Conservation (phyloP, 64 coral and sea anemone species). For the Catalaphyllia jardinei region DNA sequence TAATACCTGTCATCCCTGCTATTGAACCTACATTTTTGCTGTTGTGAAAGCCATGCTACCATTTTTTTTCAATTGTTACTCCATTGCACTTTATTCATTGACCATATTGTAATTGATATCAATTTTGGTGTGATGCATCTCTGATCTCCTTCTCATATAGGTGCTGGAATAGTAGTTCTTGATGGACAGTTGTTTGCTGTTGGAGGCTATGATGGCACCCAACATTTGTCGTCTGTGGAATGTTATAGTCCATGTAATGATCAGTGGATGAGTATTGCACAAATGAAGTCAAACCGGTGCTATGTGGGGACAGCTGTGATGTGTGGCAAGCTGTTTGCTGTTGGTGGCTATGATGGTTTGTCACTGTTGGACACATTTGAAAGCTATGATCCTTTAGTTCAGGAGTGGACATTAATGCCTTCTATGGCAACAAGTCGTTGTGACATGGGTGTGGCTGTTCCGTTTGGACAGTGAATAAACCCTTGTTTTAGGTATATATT, state of each 20-base stretch:
- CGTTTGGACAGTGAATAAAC: neutral
- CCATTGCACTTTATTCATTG: too few species aligned
- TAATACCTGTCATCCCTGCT: too few species aligned
- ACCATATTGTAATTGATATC: too few species aligned
- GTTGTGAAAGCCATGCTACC: too few species aligned
- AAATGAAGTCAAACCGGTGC: constrained; percentile 90
- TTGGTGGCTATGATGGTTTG: constrained; percentile 90
- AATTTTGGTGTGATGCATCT: too few species aligned
- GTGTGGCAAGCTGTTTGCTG: constrained; percentile 82
- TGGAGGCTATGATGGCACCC: constrained; percentile 91
- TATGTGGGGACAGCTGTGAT: constrained; percentile 86
- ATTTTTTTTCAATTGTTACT: too few species aligned
- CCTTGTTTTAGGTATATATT: neutral
- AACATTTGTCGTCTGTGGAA: constrained; percentile 88
- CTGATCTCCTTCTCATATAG: constrained; percentile 42
- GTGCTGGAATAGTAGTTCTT: constrained; percentile 84
- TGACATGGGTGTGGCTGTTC: constrained; percentile 91
- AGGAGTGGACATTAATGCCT: constrained; percentile 79
- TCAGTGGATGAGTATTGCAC: constrained; percentile 71
- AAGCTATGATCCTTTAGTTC: constrained; percentile 65
- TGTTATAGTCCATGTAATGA: constrained; percentile 91
- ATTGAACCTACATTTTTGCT: too few species aligned
- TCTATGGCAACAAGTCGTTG: constrained; percentile 87
- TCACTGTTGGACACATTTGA: constrained; percentile 79
- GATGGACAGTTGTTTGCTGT: constrained; percentile 86